These are phyloP conservation scores for Coregonus sp. DNA, from an alignment of 2,797 vertebrate genomes.

Conservation along the genomic window DNA sequence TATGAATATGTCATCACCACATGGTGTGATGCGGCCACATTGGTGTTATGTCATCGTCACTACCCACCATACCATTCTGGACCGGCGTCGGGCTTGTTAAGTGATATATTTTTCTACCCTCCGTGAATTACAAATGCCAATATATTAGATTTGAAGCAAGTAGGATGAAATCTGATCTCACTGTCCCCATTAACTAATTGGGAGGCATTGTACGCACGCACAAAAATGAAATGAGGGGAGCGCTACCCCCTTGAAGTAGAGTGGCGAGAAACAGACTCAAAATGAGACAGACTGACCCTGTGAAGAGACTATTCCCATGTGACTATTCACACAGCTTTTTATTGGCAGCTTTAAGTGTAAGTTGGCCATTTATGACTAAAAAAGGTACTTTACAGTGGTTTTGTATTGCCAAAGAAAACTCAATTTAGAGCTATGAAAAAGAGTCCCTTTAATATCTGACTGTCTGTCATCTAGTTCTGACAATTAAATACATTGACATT, in stretches of 20 bases:
- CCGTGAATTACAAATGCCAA: slow-evolving; percentile 51
- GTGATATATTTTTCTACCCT: slow-evolving; percentile 17
- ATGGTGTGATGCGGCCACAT: not conserved
- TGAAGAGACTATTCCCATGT: not conserved
- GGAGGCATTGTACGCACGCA: slow-evolving; percentile 37
- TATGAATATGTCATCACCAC: too few relatives aligned
- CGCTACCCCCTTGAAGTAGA: slow-evolving; percentile 38
- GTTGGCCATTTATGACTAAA: slow-evolving; percentile 30
- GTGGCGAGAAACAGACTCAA: slow-evolving; percentile 31
- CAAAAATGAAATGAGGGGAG: slow-evolving; percentile 17
- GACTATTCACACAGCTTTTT: not conserved
- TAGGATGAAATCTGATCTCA: slow-evolving; percentile 36
- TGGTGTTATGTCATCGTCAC: slow-evolving; percentile 9
- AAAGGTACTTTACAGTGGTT: slow-evolving; percentile 19
- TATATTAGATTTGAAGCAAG: slow-evolving; percentile 52
- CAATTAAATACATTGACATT: not conserved
- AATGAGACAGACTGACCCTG: slow-evolving; percentile 35
- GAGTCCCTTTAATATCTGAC: not conserved
- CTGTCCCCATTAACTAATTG: slow-evolving; percentile 68
- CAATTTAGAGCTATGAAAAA: too few relatives aligned
- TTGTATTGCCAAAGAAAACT: not conserved
- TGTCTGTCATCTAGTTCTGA: not conserved
- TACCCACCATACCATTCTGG: slow-evolving; percentile 36
- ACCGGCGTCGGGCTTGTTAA: slow-evolving; percentile 41
- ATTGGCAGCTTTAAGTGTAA: slow-evolving; percentile 35